phyloP scores from a whole-genome alignment of 2,888 invertebrate species.

The Chymomyza amoena region DNA sequence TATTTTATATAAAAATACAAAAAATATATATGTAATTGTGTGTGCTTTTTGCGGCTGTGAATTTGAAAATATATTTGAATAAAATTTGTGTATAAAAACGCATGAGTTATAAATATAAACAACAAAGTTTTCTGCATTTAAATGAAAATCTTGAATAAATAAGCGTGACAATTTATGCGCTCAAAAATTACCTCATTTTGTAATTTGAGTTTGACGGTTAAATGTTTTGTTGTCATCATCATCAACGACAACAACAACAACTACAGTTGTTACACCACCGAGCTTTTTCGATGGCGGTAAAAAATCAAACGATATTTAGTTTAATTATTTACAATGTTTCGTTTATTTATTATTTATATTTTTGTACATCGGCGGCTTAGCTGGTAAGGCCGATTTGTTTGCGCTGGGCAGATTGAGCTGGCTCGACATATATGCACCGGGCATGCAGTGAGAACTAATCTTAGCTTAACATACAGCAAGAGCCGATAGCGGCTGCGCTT shows the following conservation, averaged over 20 bases:
- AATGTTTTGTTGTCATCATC: background rate
- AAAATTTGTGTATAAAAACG: background rate
- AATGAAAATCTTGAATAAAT: background rate
- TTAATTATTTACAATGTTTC: too few species aligned
- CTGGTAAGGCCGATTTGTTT: too few species aligned
- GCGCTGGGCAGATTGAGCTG: too few species aligned
- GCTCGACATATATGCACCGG: too few species aligned
- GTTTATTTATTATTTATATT: too few species aligned
- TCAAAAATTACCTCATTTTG: background rate
- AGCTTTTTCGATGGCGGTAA: too few species aligned
- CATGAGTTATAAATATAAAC: background rate
- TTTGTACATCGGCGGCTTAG: too few species aligned
- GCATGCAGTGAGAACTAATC: too few species aligned
- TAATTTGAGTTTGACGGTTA: conserved; percentile 10
- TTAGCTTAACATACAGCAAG: too few species aligned
- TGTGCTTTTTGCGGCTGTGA: background rate
- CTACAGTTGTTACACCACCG: too few species aligned
- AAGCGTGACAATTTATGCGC: background rate
- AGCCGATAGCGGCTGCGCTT: too few species aligned
- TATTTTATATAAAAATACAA: conserved; percentile 1
- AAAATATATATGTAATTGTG: background rate
- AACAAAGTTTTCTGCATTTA: background rate
- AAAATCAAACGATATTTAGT: too few species aligned
- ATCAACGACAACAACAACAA: background rate
- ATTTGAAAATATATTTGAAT: background rate